Conservation (phyloP, 2,888 invertebrate genomes). For the Taenaris catops region DNA sequence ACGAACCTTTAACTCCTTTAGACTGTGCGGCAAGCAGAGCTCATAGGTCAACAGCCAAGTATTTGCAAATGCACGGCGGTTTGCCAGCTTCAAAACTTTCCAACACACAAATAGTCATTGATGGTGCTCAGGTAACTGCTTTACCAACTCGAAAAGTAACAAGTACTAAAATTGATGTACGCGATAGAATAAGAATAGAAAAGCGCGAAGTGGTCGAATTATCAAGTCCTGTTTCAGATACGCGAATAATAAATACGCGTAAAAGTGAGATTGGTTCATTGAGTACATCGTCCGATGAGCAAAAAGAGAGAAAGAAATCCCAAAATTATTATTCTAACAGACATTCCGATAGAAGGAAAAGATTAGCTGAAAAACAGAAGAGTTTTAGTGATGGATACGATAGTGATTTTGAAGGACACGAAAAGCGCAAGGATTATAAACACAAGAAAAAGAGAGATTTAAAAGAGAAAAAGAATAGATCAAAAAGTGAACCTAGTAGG, state of each 20-base stretch:
- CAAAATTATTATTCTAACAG: constrained; percentile 45
- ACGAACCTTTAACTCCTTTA: constrained; percentile 92
- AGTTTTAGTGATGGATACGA: constrained; percentile 77
- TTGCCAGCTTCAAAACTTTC: constrained; percentile 87
- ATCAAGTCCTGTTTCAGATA: constrained; percentile 58
- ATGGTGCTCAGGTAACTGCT: constrained; percentile 61
- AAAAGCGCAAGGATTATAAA: constrained; percentile 38
- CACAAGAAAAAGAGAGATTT: constrained; percentile 40
- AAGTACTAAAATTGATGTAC: constrained; percentile 73
- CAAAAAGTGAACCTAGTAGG: constrained; percentile 70
- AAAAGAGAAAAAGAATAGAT: constrained; percentile 53
- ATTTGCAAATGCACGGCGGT: constrained; percentile 94
- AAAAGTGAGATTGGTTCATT: constrained; percentile 53
- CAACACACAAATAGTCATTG: constrained; percentile 65
- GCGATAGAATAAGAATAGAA: constrained; percentile 71
- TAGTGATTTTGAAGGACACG: constrained; percentile 51
- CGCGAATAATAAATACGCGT: constrained; percentile 37
- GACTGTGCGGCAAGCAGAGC: constrained; percentile 94
- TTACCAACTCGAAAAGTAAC: constrained; percentile 69
- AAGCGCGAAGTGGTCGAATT: constrained; percentile 72
- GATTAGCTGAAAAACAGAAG: constrained; percentile 52
- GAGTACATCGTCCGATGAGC: constrained; percentile 68
- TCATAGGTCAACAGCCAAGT: constrained; percentile 94
- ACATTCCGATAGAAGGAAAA: constrained; percentile 54
- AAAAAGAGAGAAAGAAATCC: constrained; percentile 40